Evolutionary conservation across 2,113 vertebrate genomes (phyloP), one percentile per base, ranked within the genome.

Genomic region (Tupaia chinensis): DNA sequence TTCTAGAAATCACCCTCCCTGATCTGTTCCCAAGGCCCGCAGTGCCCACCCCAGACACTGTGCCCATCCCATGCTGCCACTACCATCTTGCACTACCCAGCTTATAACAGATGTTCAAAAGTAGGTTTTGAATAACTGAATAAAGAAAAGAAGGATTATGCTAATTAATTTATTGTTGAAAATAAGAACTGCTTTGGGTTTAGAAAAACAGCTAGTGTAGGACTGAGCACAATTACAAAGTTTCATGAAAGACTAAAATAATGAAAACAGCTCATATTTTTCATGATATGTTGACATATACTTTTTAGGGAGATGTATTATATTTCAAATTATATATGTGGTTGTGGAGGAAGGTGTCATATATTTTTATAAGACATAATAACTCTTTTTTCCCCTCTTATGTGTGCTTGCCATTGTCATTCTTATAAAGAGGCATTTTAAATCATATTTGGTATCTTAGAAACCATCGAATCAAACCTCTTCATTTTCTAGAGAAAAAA

Each of bases 91-190:
- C 17, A 78, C 61, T 44, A 70, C 20, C 10, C 56, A 94, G 68
- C 34, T 88, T 53, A 60, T 16, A 90, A 56, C 81, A 91, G 19
- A 77, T 78, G 60, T 69, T 85, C 53, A 82, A 60, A 93, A 86
- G 29, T 4, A 87, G 13, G 17, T 68, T 92, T 72, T 25, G 27
- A 94, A 84, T 88, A 65, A 88, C 2, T 72, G 25, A 82, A 65
- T 90, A 83, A 93, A 90, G 77, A 77, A 80, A 95, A 92, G 63
- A 72, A 60, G 17, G 29, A 87, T 77, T 81, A 92, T 92, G 29
- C 32, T 65, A 73, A 94, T 81, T 29, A 87, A 89, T 53, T 65
- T 74, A 54, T 29, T 91, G 17, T 79, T 90, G 56, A 94, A 94
- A 94, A 86, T 77, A 90, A 80, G 63, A 78, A 81, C 22, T 1